These are phyloP conservation scores for Cichlasoma orientale DNA, from an alignment of 2,797 vertebrate genomes.

Conservation along the genomic window DNA sequence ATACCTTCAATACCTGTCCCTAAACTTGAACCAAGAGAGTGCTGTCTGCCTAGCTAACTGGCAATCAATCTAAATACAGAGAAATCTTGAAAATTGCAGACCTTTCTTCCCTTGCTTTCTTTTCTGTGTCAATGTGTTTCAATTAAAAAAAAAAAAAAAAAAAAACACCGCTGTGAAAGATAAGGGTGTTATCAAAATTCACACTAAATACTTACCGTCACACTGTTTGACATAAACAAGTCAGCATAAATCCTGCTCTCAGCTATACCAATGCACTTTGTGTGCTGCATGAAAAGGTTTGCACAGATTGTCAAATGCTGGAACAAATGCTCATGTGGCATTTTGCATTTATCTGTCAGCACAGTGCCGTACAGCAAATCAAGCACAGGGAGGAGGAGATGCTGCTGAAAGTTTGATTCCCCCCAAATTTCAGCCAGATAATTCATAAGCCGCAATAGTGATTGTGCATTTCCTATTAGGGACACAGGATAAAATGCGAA, in stretches of 20 bases:
- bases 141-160: background rate
- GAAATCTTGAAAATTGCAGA: constrained; percentile 26
- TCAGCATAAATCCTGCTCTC: background rate
- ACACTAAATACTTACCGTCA: background rate
- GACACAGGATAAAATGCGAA: background rate
- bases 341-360: constrained; percentile 10
- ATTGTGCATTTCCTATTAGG: background rate
- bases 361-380: background rate
- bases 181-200: background rate
- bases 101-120: constrained; percentile 2
- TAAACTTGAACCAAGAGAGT: constrained; percentile 41
- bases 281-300: background rate
- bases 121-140: background rate
- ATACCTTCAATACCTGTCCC: constrained; percentile 67
- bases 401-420: background rate
- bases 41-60: constrained; percentile 61
- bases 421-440: constrained; percentile 4
- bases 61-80: constrained; percentile 53
- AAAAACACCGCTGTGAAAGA: background rate
- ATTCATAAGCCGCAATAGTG: background rate
- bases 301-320: constrained; percentile 3
- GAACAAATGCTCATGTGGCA: background rate
- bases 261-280: background rate
- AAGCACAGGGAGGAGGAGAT: background rate
- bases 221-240: constrained; percentile 15